A percentile compares a stretch with the other conserved stretches of the same genome.
These are phyloP conservation scores for Agapostemon virescens DNA, from an alignment of 2,888 invertebrate genomes.

Conservation along the genomic window DNA sequence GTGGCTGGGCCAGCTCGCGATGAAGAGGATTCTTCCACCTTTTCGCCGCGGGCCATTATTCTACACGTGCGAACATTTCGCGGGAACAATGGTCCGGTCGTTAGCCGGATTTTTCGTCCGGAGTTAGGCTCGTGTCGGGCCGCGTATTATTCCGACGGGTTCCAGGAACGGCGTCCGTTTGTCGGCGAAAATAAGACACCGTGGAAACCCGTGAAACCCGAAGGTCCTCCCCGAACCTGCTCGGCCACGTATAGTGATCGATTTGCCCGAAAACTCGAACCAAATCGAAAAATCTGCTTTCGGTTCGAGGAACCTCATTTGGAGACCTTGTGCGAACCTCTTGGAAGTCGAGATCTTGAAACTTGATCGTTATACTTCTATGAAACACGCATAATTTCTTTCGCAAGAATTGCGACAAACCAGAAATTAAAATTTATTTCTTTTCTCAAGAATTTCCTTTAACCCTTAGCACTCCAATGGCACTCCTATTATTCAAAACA, in stretches of 20 bases:
- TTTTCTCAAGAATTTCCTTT: too few relatives aligned
- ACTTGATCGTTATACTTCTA: too few relatives aligned
- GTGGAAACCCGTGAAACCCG: constrained; percentile 62
- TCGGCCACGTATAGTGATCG: not conserved
- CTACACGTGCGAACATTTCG: constrained; percentile 72
- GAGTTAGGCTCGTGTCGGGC: constrained; percentile 53
- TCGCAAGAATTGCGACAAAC: too few relatives aligned
- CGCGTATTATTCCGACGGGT: constrained; percentile 61
- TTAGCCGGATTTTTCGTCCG: constrained; percentile 61
- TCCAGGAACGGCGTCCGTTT: constrained; percentile 67
- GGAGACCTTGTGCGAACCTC: too few relatives aligned
- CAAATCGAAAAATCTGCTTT: not conserved
- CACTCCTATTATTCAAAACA: too few relatives aligned
- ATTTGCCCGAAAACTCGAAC: not conserved
- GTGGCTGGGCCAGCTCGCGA: constrained; percentile 30
- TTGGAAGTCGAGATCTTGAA: too few relatives aligned
- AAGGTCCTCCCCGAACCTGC: constrained; percentile 53
- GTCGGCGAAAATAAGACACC: constrained; percentile 63
- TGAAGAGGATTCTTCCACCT: constrained; percentile 46
- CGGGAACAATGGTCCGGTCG: constrained; percentile 70
- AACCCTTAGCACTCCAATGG: too few relatives aligned
- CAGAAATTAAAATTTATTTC: too few relatives aligned
- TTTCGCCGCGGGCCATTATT: constrained; percentile 61
- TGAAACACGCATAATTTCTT: too few relatives aligned
- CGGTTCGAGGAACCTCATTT: too few relatives aligned